Evolutionary conservation across 2,797 vertebrate genomes (phyloP), one percentile per base, ranked within the genome.

Genomic region (Betta splendens): DNA sequence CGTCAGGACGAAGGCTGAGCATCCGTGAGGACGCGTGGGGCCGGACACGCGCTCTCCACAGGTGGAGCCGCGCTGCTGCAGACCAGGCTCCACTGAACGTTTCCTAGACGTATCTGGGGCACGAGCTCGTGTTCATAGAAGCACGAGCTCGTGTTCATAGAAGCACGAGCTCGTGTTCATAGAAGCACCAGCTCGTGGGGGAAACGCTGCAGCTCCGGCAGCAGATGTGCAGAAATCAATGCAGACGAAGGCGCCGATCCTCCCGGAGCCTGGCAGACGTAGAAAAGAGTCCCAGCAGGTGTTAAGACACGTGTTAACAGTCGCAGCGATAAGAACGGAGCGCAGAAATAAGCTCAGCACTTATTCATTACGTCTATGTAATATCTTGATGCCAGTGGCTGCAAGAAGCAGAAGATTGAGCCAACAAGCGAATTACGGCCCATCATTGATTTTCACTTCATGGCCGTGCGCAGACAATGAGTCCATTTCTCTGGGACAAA

Each of bases 361-460:
- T 25, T 40, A 28, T 4, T 50, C 56, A 55, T 16, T 36, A 59
- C 60, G 50, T 75, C 54, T 48, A 64, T n/a, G 71, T 18, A 55
- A 44, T 15, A 8, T 35, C 9, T 35, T 35, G 33, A 16, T 36
- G n/a, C 12, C 57, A 15, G n/a, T 29, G 17, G 39, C 49, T 3
- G 33, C 13, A 51, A 72, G 44, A 61, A 39, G 15, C 32, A 74
- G 44, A 66, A 64, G 72, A 90, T 63, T 65, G 69, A 89, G 87
- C 77, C 21, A 61, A 58, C 46, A 28, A 47, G 55, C 36, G 13
- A 87, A 90, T 87, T 82, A 85, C 40, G 73, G 66, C 64, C 72
- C 18, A 49, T 35, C 78, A 85, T 88, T 76, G 87, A 90, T 88
- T 89, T 87, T 45, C 50, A 67, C 69, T 86, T 89, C 81, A 89